Base-by-base conservation (phyloP, 2,888 invertebrate genomes). In the Rotaria socialis region DNA sequence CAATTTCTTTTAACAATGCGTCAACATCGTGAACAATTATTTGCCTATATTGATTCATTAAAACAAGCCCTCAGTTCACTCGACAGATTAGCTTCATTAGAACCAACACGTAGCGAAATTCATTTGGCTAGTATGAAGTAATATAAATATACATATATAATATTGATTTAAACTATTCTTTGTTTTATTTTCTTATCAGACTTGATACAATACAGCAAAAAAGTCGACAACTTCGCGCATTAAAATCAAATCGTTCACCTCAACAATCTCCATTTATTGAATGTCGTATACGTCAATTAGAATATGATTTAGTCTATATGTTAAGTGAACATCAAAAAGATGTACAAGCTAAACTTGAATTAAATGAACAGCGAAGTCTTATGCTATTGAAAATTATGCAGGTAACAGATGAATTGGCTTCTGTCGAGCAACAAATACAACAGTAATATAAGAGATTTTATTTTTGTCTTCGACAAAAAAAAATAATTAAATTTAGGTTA, bases 261-360 rank as follows among this genome's bases (percentile, higher is more conserved):
- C 80, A 80, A 47, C 80, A 80, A 24, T 43, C 43, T 24, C 80
- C 80, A 24, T 80, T 80, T 80, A 80, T 80, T n/a, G 80, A 80
- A 80, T 80, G 80, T 80, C 80, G 80, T n/a, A 80, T 80, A 24
- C 43, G 80, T 14, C 80, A 80, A 47, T 47, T 80, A 80, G 80
- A 80, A 80, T 24, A 80, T 47, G 80, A 80, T n/a, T 6, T 80
- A 43, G 47, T 80, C 5, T 47, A 47, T 14, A 47, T 47, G 47
- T 47, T 80, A 47, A 80, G 47, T 80, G 80, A 80, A n/a, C 47
- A 80, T 80, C 47, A 43, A 80, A 80, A 80, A 80, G 80, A 80
- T 47, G 80, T 80, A 41, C 47, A 43, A 47, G 24, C 14, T 14
- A 80, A 80, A 47, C 80, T 80, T 47, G 80, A 80, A 80, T n/a